Base-by-base conservation (phyloP, 2,888 invertebrate species). In the Patella pellucida region DNA sequence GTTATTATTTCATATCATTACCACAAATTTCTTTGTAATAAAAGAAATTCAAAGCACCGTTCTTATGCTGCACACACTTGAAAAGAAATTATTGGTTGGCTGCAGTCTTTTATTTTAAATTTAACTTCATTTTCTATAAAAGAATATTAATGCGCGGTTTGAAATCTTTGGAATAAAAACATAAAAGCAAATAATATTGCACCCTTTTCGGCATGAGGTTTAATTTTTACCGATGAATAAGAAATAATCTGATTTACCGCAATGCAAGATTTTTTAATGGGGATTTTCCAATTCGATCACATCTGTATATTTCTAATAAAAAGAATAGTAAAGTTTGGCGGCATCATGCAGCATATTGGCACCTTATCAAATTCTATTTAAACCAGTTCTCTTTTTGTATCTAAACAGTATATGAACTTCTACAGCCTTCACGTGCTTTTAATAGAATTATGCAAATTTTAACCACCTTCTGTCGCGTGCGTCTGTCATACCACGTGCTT, bases 361-460 rank as follows among this genome's bases (percentile, higher is more conserved):
- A 3, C 19, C 12, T 23, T 62, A 19, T 62, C 23, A 23, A 62
- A 23, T 62, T 62, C 62, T 62, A 62, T 62, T 62, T 62, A 62
- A 62, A 23, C 23, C 62, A 11, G 23, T 62, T 62, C 62, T 23
- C 62, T 15, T 23, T 19, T 62, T 62, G 19, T 62, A 62, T 23
- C 62, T 23, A 23, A 23, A 23, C 12, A 62, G 19, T 12, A 19
- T 23, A 19, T 62, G 19, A 62, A 62, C 62, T 23, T 62, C 62
- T 23, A 62, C 23, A 23, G 19, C 23, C 19, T 62, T 62, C 62
- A 62, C 62, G 12, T 23, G 23, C 14, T 62, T 72, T 62, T 52
- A 62, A 72, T 72, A 50, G 72, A 72, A 72, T 72, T 72, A 72
- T 72, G 72, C 67, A 62, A 72, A 72, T 72, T 72, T 67, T 15